A percentile compares a stretch with the other conserved stretches of the same genome.
Evolutionary conservation across 2,113 vertebrate genomes (phyloP).

Genomic region (Melanostigma gelatinosum): DNA sequence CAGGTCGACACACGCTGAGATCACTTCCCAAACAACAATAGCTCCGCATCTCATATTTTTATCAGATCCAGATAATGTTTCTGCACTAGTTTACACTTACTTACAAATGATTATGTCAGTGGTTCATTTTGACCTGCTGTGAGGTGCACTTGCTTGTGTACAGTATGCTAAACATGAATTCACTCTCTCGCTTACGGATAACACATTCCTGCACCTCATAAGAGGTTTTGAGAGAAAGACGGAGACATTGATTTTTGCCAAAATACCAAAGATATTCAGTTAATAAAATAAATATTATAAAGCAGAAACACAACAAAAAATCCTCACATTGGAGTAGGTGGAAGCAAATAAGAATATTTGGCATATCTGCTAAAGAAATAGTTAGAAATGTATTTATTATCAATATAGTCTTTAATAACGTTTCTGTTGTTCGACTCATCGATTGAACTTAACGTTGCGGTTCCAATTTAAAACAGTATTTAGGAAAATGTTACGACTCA

Average conservation of each 20-base stretch:
- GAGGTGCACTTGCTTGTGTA: background rate
- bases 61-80: background rate
- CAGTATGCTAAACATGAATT: constrained; percentile 7
- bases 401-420: no score
- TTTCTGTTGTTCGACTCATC: no score
- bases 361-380: no score
- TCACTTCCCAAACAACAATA: constrained; percentile 25
- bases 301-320: background rate
- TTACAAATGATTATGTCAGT: background rate
- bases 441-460: no score
- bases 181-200: background rate
- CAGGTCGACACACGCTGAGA: constrained; percentile 4
- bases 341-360: no score
- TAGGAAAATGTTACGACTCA: no score
- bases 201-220: background rate
- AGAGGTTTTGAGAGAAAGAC: background rate
- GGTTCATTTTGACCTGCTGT: background rate
- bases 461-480: no score
- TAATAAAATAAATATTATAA: background rate
- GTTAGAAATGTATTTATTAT: no score
- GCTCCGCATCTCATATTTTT: background rate
- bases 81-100: background rate
- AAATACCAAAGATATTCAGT: background rate
- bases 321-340: no score
- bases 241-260: background rate